Evolutionary conservation across 2,888 invertebrate genomes (phyloP).

Genomic region (Euproctis similis): DNA sequence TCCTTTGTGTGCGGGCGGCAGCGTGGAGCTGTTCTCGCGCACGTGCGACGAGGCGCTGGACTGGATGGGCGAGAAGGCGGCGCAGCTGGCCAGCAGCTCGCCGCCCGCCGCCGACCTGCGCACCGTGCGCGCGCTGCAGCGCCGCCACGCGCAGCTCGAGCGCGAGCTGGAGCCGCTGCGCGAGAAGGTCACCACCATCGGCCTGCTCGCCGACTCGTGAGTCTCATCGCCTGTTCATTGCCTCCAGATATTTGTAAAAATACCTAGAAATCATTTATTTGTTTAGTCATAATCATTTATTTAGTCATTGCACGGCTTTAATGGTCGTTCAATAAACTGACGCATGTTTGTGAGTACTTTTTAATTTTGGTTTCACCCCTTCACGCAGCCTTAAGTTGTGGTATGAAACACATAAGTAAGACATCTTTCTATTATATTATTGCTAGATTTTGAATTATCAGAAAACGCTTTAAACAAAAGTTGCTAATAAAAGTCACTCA

Average conservation of each 20-base stretch:
- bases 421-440: background rate
- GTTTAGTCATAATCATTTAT: no score
- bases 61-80: slow-evolving; percentile 98
- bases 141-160: slow-evolving; percentile 94
- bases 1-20: no score
- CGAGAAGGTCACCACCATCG: slow-evolving; percentile 93
- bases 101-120: slow-evolving; percentile 89
- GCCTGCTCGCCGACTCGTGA: slow-evolving; percentile 88
- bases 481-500: no score
- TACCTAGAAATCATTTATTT: no score
- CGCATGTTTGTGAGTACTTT: no score
- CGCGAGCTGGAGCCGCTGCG: slow-evolving; percentile 95
- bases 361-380: no score
- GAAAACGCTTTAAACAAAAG: no score
- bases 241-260: no score
- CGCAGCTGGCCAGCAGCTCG: slow-evolving; percentile 86
- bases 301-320: no score
- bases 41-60: slow-evolving; percentile 97
- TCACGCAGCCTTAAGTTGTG: slow-evolving; percentile 49
- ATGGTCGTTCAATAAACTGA: no score
- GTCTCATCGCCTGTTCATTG: no score
- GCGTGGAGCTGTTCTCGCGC: slow-evolving; percentile 95
- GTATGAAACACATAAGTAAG: slow-evolving; percentile 36
- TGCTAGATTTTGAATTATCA: no score
- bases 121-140: slow-evolving; percentile 92